Evolutionary conservation across 1,140 invertebrate species (phyloP).

Genomic region (Heliconius himera): DNA sequence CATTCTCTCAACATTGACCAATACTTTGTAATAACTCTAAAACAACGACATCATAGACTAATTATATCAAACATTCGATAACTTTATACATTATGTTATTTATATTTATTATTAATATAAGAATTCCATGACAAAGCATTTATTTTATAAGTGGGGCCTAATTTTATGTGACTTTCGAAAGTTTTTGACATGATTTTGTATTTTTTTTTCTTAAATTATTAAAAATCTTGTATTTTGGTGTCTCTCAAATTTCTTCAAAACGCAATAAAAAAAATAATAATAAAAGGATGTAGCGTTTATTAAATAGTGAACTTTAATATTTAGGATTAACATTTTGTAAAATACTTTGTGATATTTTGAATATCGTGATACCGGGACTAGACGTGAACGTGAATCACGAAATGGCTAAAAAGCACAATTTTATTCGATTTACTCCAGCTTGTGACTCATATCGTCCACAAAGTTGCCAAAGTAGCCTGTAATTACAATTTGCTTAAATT

Average conservation of each 20-base stretch:
- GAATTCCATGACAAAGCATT: conserved; percentile 75
- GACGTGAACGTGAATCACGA: neutral
- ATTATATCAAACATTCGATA: conserved; percentile 42
- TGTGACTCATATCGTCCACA: conserved; percentile 68
- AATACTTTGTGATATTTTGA: conserved; percentile 17
- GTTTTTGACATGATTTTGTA: conserved; percentile 39
- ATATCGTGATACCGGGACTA: conserved; percentile 7
- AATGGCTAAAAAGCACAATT: conserved; percentile 57
- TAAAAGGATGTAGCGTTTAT: conserved; percentile 15
- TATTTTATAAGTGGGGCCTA: conserved; percentile 75
- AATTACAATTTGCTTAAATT: conserved; percentile 38
- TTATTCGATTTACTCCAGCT: conserved; percentile 44
- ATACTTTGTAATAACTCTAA: conserved; percentile 50
- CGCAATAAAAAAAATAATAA: neutral
- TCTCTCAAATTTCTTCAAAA: neutral
- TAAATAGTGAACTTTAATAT: conserved; percentile 15
- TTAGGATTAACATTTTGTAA: conserved; percentile 19
- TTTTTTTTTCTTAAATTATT: neutral
- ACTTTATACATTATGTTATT: conserved; percentile 43
- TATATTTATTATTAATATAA: conserved; percentile 56
- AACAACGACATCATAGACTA: conserved; percentile 70
- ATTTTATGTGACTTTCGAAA: conserved; percentile 62
- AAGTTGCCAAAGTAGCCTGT: conserved; percentile 78
- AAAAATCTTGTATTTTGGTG: neutral
- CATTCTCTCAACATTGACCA: conserved; percentile 22